phyloP scores from a whole-genome alignment of 2,113 vertebrate species.

The Alexandromys fortis region DNA sequence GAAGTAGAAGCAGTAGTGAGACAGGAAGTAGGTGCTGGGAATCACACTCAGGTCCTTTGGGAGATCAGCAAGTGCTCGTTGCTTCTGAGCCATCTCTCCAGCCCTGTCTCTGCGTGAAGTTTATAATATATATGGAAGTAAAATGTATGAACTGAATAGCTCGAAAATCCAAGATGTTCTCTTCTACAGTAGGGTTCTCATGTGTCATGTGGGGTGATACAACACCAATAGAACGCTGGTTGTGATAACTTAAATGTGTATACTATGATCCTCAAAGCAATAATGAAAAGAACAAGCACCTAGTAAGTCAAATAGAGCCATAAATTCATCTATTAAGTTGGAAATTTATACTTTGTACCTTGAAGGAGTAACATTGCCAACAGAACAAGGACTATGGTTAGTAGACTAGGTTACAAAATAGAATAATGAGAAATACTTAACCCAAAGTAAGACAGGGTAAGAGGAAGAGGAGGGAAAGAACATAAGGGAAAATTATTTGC shows the following conservation, averaged over 20 bases:
- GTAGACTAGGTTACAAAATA: background rate
- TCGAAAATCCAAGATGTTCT: no score
- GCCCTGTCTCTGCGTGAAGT: background rate
- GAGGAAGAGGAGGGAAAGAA: no score
- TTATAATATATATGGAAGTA: no score
- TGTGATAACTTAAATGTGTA: background rate
- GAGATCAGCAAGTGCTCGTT: background rate
- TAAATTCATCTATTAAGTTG: background rate
- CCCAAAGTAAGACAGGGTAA: no score
- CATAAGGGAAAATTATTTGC: no score
- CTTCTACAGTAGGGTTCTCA: background rate
- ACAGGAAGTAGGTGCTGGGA: background rate
- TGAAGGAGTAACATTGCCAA: background rate
- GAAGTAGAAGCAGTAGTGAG: background rate
- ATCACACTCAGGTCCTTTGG: background rate
- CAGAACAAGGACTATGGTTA: background rate
- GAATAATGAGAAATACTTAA: no score
- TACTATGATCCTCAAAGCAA: background rate
- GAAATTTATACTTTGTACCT: background rate
- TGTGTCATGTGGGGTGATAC: no score
- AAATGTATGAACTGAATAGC: no score
- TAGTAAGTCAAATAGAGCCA: no score
- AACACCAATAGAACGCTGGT: background rate
- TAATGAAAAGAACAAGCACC: background rate
- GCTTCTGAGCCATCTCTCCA: background rate